These are phyloP conservation scores for Trachymyrmex cornetzi DNA, from an alignment of 1,140 invertebrate genomes.

Conservation along the genomic window DNA sequence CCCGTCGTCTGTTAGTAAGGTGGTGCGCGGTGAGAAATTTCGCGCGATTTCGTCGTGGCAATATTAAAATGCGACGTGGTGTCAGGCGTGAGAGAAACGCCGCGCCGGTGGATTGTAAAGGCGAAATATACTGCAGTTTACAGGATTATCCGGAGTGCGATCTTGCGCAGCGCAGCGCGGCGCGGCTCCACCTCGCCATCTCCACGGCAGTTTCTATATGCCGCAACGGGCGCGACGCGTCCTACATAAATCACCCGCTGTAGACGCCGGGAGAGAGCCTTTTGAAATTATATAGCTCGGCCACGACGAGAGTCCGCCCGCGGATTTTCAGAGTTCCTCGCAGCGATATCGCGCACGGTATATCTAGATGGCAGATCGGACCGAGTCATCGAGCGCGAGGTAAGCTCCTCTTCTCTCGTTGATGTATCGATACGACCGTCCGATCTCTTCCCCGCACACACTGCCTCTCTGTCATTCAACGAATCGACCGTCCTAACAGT, in stretches of 20 bases:
- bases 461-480: slow-evolving; percentile 52
- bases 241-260: slow-evolving; percentile 74
- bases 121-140: slow-evolving; percentile 71
- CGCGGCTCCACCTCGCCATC: slow-evolving; percentile 27
- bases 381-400: slow-evolving; percentile 63
- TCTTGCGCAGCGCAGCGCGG: slow-evolving; percentile 54
- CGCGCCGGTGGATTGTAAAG: slow-evolving; percentile 59
- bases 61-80: slow-evolving; percentile 62
- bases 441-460: slow-evolving; percentile 36
- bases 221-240: slow-evolving; percentile 69
- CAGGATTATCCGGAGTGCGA: slow-evolving; percentile 70
- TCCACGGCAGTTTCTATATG: slow-evolving; percentile 57
- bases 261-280: slow-evolving; percentile 70
- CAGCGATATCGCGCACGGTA: slow-evolving; percentile 63
- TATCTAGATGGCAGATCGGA: slow-evolving; percentile 68
- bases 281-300: slow-evolving; percentile 74
- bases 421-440: slow-evolving; percentile 54
- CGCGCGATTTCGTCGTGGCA: slow-evolving; percentile 37
- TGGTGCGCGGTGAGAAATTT: slow-evolving; percentile 48
- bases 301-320: slow-evolving; percentile 48
- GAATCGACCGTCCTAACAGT: slow-evolving; percentile 6
- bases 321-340: slow-evolving; percentile 70
- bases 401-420: slow-evolving; percentile 34
- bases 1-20: not conserved
- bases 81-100: slow-evolving; percentile 47